phyloP scores from a whole-genome alignment of 2,113 vertebrate species.

The Muscicapa adusta region DNA sequence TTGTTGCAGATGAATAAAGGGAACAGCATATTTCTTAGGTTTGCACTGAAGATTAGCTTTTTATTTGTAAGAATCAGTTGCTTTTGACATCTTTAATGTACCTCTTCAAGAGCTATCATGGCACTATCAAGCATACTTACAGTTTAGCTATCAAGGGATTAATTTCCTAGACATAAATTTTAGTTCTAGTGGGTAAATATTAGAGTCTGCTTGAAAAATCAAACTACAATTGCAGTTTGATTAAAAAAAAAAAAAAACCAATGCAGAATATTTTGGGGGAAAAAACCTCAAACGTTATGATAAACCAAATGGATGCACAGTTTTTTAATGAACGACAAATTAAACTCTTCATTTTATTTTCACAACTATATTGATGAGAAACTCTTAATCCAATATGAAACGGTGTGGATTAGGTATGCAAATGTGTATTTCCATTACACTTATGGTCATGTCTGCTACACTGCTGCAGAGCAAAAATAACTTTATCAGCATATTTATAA shows the following conservation, averaged over 20 bases:
- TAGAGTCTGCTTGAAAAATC: neutral
- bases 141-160: neutral
- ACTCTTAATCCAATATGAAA: neutral
- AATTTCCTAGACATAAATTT: constrained; percentile 19
- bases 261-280: neutral
- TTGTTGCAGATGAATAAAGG: neutral
- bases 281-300: neutral
- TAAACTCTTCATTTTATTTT: neutral
- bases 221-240: neutral
- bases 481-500: neutral
- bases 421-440: neutral
- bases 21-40: neutral
- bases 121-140: neutral
- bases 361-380: neutral
- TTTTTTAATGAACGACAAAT: neutral
- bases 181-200: neutral
- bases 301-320: neutral
- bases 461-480: neutral
- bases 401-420: neutral
- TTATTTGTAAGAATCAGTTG: neutral
- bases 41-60: neutral
- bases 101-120: neutral
- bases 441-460: neutral
- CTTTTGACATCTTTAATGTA: neutral
- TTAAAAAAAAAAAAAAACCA: neutral